These are phyloP conservation scores for Syngnathus acus DNA, from an alignment of 2,797 vertebrate species.

Conservation along the genomic window DNA sequence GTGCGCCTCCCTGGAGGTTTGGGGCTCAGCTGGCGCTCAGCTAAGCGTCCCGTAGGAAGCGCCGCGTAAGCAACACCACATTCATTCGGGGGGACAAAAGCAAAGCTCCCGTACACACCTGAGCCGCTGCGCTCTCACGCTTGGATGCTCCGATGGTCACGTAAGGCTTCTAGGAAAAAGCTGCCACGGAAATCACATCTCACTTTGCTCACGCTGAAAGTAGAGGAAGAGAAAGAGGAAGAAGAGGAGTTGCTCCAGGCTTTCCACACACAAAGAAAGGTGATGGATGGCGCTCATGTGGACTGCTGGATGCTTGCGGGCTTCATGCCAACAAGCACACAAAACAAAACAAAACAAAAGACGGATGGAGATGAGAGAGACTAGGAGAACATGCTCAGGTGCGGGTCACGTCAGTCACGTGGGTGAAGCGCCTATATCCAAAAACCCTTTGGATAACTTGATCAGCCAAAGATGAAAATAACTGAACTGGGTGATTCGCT, in stretches of 20 bases:
- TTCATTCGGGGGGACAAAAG: not conserved
- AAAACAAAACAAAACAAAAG: not conserved
- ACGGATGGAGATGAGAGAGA: not conserved
- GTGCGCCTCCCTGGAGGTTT: conserved; percentile 35
- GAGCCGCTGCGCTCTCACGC: conserved; percentile 37
- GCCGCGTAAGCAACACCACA: not conserved
- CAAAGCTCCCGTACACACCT: conserved; percentile 35
- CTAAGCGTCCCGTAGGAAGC: conserved; percentile 30
- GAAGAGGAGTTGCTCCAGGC: not conserved
- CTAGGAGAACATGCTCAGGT: not conserved
- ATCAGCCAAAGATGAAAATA: too few species aligned
- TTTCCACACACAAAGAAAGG: conserved; percentile 2
- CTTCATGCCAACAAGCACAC: conserved; percentile 12
- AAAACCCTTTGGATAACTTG: too few species aligned
- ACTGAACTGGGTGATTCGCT: too few species aligned
- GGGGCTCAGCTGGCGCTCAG: conserved; percentile 54
- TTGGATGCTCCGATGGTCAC: conserved; percentile 28
- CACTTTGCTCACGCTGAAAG: conserved; percentile 15
- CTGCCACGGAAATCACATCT: conserved; percentile 17
- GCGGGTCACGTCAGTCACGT: too few species aligned
- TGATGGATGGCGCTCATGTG: not conserved
- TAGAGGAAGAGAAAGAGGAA: not conserved
- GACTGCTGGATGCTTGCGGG: not conserved
- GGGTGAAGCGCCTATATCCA: too few species aligned
- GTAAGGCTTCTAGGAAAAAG: conserved; percentile 30